Evolutionary conservation across 2,113 vertebrate species (phyloP), one percentile per base, ranked within the genome.

Genomic region (Syngnathus floridae): DNA sequence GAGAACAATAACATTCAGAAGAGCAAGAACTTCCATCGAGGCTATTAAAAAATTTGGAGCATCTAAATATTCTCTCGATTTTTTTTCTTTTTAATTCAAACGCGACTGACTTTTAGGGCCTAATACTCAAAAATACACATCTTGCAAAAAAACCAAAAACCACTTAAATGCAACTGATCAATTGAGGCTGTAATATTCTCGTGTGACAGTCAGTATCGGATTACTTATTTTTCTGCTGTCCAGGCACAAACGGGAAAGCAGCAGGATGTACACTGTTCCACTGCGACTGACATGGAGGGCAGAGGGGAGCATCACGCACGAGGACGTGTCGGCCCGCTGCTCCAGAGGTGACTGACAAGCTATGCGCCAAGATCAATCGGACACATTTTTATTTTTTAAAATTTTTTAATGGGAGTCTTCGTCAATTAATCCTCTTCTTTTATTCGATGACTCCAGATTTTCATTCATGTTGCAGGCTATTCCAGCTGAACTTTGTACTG

Each of bases 221-320:
- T 84, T 52, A 69, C 83, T 87, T 78, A 52, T 77, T 67, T 89
- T 89, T 89, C 86, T 88, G 88, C 88, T 88, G 74, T 60, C 59
- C 66, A 78, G 76, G 82, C 85, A 87, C 67, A 70, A 81, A 80
- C 64, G 64, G 72, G 49, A 76, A 82, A 72, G 80, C 77, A 79
- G 84, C 77, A 79, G 84, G 84, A 87, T 78, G 72, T 79, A 76
- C 76, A 86, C 72, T 43, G 59, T 16, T 14, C 13, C 5, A 26
- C 75, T 62, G 72, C 73, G 55, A 63, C 68, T 72, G 75, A 87
- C 80, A 71, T 69, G 70, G 49, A 76, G 64, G 62, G 45, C 67
- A 54, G 58, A 45, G 66, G 71, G 69, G 51, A 38, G 45, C 21
- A 57, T 67, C 38, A 21, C 61, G 43, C 4, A 9, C n/a, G 56